Conservation (phyloP, 2,113 vertebrate genomes). For the Ia io region DNA sequence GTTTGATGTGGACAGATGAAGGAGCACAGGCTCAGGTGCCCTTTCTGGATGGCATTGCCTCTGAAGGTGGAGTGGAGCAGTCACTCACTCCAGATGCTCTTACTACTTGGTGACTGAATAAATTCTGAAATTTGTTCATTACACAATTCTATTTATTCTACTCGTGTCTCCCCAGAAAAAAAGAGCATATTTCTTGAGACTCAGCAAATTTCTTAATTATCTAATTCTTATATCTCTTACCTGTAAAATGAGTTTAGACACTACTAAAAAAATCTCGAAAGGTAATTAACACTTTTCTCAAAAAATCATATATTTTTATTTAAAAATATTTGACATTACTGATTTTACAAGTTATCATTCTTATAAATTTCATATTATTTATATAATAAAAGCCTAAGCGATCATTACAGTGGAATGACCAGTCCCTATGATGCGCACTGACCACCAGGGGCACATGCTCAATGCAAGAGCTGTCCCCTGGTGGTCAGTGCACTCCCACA, state of each 20-base stretch:
- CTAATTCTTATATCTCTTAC: neutral
- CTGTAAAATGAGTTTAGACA: neutral
- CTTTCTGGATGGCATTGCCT: neutral
- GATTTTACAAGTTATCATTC: neutral
- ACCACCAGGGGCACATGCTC: no score
- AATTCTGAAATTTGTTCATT: neutral
- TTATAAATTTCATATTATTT: neutral
- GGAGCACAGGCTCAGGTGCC: neutral
- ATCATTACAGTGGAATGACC: no score
- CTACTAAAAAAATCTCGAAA: neutral
- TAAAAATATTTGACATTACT: neutral
- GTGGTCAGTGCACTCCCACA: no score
- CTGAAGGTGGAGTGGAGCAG: neutral
- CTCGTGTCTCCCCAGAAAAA: neutral
- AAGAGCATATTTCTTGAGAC: neutral
- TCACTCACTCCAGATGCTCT: rapidly evolving
- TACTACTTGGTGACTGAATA: neutral
- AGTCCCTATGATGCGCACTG: no score
- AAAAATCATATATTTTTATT: neutral
- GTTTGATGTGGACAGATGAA: no score
- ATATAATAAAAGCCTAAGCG: no score
- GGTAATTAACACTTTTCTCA: neutral
- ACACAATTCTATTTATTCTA: neutral
- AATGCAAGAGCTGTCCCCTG: no score
- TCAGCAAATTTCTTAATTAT: neutral